These are phyloP conservation scores for Branchipolynoe longqiensis DNA, from an alignment of 2,888 invertebrate genomes.

Conservation along the genomic window DNA sequence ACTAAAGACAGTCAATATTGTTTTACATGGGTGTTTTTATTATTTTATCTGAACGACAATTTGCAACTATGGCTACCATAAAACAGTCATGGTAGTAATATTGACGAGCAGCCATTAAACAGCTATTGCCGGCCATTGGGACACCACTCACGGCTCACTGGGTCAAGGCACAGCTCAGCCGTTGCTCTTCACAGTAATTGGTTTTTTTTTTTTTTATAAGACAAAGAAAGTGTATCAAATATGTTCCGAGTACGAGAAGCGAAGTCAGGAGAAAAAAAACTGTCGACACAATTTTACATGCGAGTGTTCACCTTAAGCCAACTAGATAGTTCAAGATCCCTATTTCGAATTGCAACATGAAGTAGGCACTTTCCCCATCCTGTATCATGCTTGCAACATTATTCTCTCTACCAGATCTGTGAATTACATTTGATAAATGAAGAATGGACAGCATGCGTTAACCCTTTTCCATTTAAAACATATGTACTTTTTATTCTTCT, in stretches of 20 bases:
- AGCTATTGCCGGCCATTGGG: constrained; percentile 9
- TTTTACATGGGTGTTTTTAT: constrained; percentile 48
- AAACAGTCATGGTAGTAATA: constrained; percentile 50
- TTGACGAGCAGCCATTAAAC: constrained; percentile 31
- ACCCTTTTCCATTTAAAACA: background rate
- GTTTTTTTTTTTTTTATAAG: background rate
- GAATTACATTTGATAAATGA: background rate
- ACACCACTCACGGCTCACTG: constrained; percentile 29
- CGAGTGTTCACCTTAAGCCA: background rate
- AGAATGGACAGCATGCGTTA: background rate
- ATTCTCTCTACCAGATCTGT: background rate
- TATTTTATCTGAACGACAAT: constrained; percentile 57
- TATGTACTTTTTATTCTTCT: no score
- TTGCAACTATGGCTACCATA: constrained; percentile 47
- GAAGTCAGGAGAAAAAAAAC: constrained; percentile 18
- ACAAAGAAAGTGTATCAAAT: background rate
- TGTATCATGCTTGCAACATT: background rate
- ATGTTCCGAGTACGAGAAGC: constrained; percentile 31
- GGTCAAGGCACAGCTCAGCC: constrained; percentile 18
- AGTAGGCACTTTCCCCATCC: background rate
- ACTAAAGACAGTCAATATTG: no score
- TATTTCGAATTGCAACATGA: constrained; percentile 14
- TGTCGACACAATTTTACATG: constrained; percentile 28
- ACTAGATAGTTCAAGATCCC: background rate
- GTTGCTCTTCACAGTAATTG: background rate